Base-by-base conservation (phyloP, 2,888 invertebrate species). In the Nephrotoma guestfalica region DNA sequence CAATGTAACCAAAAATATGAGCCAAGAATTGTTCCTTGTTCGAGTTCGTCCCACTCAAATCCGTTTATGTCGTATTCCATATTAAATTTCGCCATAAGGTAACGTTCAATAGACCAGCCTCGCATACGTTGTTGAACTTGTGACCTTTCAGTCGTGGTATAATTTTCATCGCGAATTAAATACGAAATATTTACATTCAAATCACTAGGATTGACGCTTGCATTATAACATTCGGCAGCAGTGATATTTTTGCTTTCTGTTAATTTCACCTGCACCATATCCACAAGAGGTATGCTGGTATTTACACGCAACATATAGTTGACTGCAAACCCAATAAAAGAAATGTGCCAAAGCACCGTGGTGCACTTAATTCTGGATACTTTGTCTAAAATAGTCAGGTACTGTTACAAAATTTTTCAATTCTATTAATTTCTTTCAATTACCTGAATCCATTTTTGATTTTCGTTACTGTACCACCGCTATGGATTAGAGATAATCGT, bases 1-100 rank as follows among this genome's bases (percentile, higher is more conserved):
- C 95, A 95, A 89, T 96, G 95, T 0, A 95, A 90, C 94, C 95
- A 96, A 90, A 94, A 96, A 89, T 95, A 96, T 0, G 94, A 93
- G 0, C 95, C 94, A 86, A 96, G 90, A 7, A 94, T 92, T 57
- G 93, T 88, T 7, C 94, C 94, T 90, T 94, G 95, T 87, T 94
- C 92, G 88, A 94, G 93, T 89, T 94, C 94, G 89, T 93, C 93
- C 95, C 95, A 96, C 30, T 92, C 89, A 88, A 94, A 94, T 2
- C 91, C 91, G 5, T 89, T 57, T 47, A 86, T 85, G 4, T 90
- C 89, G 41, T 90, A 91, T 84, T 84, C 7, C 13, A 41, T 41
- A 18, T 86, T 41, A 41, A 87, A 86, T 85, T 6, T 7, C 41
- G 87, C 86, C 30, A 87, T 47, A 40, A 87, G 13, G n/a, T 45